These are phyloP conservation scores for Phylloscopus whistleri DNA, from an alignment of 2,113 vertebrate genomes.

Conservation along the genomic window DNA sequence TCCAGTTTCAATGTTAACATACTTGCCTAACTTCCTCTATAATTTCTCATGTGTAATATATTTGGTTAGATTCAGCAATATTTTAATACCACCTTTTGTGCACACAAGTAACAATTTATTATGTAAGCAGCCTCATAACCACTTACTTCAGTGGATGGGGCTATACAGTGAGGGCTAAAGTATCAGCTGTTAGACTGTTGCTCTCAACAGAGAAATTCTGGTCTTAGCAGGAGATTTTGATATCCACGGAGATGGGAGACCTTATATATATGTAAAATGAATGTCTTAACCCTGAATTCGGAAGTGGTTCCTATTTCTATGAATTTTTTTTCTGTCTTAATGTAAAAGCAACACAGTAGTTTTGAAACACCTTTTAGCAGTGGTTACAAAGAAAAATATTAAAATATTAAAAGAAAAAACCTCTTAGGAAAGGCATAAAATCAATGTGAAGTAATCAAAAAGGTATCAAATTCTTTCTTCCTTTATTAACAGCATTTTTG, in stretches of 20 bases:
- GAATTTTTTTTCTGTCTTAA: background rate
- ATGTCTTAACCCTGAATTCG: background rate
- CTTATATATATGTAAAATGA: background rate
- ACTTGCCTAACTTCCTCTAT: background rate
- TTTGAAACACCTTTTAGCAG: background rate
- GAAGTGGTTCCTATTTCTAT: background rate
- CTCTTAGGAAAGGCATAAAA: background rate
- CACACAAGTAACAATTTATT: background rate
- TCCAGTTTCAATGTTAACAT: background rate
- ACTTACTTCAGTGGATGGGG: background rate
- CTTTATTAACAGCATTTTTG: background rate
- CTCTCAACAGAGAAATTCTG: background rate
- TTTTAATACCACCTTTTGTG: background rate
- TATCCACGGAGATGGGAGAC: background rate
- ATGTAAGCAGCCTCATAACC: background rate
- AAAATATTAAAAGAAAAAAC: background rate
- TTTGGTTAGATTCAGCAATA: background rate
- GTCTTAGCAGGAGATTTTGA: background rate
- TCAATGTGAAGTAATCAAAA: background rate
- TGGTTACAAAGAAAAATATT: background rate
- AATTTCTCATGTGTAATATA: background rate
- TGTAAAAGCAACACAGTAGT: background rate
- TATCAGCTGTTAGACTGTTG: background rate
- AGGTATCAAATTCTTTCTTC: background rate
- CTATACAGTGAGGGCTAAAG: background rate